Evolutionary conservation across 1,140 invertebrate genomes (phyloP), one percentile per base, ranked within the genome.

Genomic region (Diorhabda elongata): DNA sequence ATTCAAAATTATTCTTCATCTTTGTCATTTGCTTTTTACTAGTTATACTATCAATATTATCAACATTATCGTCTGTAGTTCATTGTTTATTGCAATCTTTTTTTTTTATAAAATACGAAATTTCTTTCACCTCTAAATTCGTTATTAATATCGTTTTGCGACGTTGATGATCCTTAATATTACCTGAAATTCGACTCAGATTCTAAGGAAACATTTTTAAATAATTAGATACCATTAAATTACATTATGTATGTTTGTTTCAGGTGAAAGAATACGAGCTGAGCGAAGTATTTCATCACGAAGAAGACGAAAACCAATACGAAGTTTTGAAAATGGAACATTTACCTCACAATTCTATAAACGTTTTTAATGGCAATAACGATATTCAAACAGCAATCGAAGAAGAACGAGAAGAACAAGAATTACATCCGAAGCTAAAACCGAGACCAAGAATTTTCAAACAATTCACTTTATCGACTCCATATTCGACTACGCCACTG

Each of bases 231-330:
- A 26, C 26, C 26, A 26, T 26, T 26, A 26, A 26, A 26, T 26
- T 26, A 26, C 26, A 26, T 26, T 26, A 43, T 6, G 26, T 8
- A 9, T 42, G 3, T 69, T 61, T 45, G 45, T 73, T 75, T 43
- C 83, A 95, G 93, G 82, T 93, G 66, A 91, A 90, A 76, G 92
- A 94, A 83, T 95, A 94, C 83, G 92, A 93, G 80, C 82, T 94
- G 71, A 91, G 90, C 71, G 91, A 94, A 83, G 91, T 91, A 68
- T 94, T 94, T 81, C 91, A 93, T 82, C 89, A 90, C 74, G 81
- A 83, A 67, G 90, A 92, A 80, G 91, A 92, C 79, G 90, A 92
- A 76, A 87, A 89, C 75, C 86, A 87, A 81, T 93, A 92, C 83
- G 90, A 90, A 74, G 87, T 89, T 64, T 81, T 93, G 42, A 86